Evolutionary conservation across 2,888 invertebrate species (phyloP), one percentile per base, ranked within the genome.

Genomic region (Thecocarcelia acutangulata): DNA sequence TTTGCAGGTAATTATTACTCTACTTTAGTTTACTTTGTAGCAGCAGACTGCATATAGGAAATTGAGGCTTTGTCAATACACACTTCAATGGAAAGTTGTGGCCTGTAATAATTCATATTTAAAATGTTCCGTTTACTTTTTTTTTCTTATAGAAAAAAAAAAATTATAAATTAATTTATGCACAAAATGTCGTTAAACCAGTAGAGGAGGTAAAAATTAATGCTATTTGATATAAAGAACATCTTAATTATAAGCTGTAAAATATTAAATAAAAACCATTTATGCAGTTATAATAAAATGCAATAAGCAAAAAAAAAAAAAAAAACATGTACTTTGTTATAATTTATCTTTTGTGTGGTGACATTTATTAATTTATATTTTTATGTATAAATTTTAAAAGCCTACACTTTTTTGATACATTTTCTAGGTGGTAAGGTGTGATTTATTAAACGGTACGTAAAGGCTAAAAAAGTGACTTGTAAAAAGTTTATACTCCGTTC

Each of bases 21-120:
- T 37, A 64, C 28, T 64, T 81, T 8, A 58, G 68, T 68, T 68
- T 52, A 73, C 58, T 63, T 58, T 68, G 72, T 73, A 48, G 61
- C 42, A 73, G 44, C 48, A 73, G 44, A 46, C 28, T 46, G 12
- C 11, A 64, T 78, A 15, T 73, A 78, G 78, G 78, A 82, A 82
- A 78, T 78, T 70, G 66, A 78, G 37, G 78, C 78, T 78, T 82
- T 82, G 69, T 74, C 82, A 70, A 68, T 73, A 68, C 40, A 61
- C 52, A 58, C 59, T 42, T 69, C 68, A 52, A 21, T 70, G 64
- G 77, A 82, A 82, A 74, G 74, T 82, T 78, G 73, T 19, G 63
- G 28, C 61, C 33, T 54, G 21, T 59, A 63, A 64, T 64, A 72
- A 59, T 52, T 73, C 9, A 61, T 58, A 17, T 73, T 61, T 72